Conservation (phyloP, 2,797 vertebrate genomes). For the Sylvia borin region DNA sequence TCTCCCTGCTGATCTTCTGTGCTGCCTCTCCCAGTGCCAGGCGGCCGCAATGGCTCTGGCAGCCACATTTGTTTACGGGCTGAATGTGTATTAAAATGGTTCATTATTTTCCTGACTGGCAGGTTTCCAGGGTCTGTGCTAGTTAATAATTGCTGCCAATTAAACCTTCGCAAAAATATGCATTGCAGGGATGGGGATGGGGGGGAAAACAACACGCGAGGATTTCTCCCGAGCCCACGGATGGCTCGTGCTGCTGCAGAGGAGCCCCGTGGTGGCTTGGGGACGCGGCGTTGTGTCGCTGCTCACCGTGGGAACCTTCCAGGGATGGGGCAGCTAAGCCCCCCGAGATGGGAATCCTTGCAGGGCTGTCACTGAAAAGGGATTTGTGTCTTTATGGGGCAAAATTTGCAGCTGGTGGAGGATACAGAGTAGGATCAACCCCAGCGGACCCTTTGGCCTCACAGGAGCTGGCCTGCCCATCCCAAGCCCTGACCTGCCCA, state of each 20-base stretch:
- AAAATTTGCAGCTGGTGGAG: background rate
- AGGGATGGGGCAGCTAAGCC: background rate
- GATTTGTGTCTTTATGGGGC: background rate
- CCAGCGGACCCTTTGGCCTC: background rate
- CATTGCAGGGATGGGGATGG: background rate
- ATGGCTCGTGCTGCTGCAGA: accelerated
- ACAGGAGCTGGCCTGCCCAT: background rate
- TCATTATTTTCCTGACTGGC: conserved; percentile 72
- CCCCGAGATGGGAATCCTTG: background rate
- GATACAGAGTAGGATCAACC: background rate
- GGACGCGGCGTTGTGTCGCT: accelerated
- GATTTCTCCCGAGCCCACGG: conserved; percentile 1
- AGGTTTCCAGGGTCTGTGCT: conserved; percentile 66
- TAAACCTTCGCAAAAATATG: conserved; percentile 63
- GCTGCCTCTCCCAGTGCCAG: background rate
- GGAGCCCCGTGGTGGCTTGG: background rate
- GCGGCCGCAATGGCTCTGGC: background rate
- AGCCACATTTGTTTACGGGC: conserved; percentile 56
- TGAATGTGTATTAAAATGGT: conserved; percentile 68
- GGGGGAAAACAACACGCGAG: background rate
- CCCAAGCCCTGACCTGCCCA: accelerated
- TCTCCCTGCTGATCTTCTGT: background rate
- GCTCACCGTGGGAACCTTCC: accelerated
- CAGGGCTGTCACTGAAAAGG: background rate
- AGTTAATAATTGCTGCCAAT: conserved; percentile 73